phyloP scores from a whole-genome alignment of 2,113 vertebrate species.

The Oryzias curvinotus region DNA sequence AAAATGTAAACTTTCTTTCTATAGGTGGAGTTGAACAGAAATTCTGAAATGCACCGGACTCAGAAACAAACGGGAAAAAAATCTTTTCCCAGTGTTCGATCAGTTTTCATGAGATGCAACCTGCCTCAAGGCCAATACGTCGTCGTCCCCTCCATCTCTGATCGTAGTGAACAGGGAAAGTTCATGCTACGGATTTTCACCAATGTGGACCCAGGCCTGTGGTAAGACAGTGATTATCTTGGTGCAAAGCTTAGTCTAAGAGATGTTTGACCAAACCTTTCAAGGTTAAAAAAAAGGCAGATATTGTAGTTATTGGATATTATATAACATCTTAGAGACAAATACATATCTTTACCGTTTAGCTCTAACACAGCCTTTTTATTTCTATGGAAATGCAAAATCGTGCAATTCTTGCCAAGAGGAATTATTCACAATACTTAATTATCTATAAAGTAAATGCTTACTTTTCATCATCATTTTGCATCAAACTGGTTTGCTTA shows the following conservation, averaged over 20 bases:
- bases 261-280: neutral
- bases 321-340: neutral
- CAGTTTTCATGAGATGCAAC: constrained; percentile 81
- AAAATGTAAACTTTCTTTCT: neutral
- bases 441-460: constrained; percentile 1
- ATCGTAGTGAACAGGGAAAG: constrained; percentile 67
- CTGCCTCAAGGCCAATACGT: constrained; percentile 85
- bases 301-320: constrained; percentile 1
- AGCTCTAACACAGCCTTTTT: neutral
- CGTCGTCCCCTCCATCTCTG: constrained; percentile 87
- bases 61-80: constrained; percentile 78
- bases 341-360: neutral
- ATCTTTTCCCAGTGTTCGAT: constrained; percentile 83
- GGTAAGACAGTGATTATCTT: constrained; percentile 58
- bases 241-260: neutral
- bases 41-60: constrained; percentile 86
- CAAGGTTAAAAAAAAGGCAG: neutral
- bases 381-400: constrained; percentile 23
- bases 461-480: constrained; percentile 15
- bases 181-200: constrained; percentile 89
- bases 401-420: constrained; percentile 1
- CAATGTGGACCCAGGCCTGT: constrained; percentile 82
- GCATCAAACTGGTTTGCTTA: constrained; percentile 5
- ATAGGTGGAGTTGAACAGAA: constrained; percentile 91
- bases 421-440: constrained; percentile 1